These are phyloP conservation scores for Talpa occidentalis DNA, from an alignment of 2,113 vertebrate species.

Conservation along the genomic window DNA sequence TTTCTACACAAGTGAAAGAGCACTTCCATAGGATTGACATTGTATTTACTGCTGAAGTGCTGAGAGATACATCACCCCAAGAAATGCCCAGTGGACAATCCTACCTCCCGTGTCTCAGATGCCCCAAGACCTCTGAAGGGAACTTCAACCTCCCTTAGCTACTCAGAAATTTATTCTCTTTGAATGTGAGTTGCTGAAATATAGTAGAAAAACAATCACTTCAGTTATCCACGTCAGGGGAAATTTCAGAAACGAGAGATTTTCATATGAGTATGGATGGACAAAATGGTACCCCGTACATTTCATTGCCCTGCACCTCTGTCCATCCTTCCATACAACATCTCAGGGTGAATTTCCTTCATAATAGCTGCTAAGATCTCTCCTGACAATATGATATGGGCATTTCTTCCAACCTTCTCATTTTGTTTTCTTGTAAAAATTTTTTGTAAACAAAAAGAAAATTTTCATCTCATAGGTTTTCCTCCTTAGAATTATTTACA, in stretches of 20 bases:
- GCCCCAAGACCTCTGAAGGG: neutral
- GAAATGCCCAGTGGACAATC: neutral
- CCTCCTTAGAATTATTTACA: neutral
- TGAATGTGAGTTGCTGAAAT: neutral
- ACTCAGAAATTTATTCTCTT: neutral
- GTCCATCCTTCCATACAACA: neutral
- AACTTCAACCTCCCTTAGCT: neutral
- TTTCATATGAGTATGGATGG: neutral
- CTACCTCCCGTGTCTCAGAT: neutral
- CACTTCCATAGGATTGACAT: neutral
- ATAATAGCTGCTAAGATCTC: neutral
- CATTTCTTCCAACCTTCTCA: neutral
- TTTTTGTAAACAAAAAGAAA: neutral
- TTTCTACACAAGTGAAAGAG: neutral
- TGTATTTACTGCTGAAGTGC: neutral
- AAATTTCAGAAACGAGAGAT: neutral
- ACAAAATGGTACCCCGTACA: neutral
- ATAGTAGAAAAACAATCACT: neutral
- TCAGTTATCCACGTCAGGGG: neutral
- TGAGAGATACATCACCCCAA: neutral
- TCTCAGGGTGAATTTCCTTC: neutral
- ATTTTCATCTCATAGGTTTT: neutral
- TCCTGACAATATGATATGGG: rapidly evolving
- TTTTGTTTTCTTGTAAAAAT: neutral
- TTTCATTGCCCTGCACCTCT: neutral